Evolutionary conservation across 2,888 invertebrate species (phyloP).

Genomic region (Therioaphis trifolii): DNA sequence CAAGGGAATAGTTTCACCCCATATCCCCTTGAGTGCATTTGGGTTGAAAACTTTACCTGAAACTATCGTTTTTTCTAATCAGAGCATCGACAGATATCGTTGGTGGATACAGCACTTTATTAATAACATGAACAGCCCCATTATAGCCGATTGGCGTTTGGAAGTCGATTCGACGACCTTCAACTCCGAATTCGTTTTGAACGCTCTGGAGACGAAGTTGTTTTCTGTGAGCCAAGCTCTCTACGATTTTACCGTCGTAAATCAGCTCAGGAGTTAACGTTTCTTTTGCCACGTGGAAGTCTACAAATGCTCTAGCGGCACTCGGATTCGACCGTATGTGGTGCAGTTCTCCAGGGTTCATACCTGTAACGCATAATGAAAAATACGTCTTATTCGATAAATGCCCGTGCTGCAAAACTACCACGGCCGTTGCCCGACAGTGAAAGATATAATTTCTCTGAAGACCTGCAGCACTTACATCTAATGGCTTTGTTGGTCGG

Average conservation of each 20-base stretch:
- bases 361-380: not conserved
- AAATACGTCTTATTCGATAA: too few species aligned
- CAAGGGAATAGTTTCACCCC: too few species aligned
- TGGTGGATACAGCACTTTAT: slow-evolving; percentile 19
- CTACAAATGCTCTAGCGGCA: slow-evolving; percentile 26
- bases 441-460: too few species aligned
- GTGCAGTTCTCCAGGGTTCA: slow-evolving; percentile 15
- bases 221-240: slow-evolving; percentile 25
- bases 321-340: slow-evolving; percentile 24
- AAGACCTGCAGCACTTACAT: slow-evolving; percentile 68
- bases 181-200: slow-evolving; percentile 44
- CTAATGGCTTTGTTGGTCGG: slow-evolving; percentile 71
- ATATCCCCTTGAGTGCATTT: too few species aligned
- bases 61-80: slow-evolving; percentile 31
- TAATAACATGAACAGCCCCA: slow-evolving; percentile 24
- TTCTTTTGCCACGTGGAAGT: slow-evolving; percentile 12
- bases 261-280: not conserved
- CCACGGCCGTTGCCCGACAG: too few species aligned
- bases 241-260: slow-evolving; percentile 43
- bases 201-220: slow-evolving; percentile 43
- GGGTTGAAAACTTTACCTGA: slow-evolving; percentile 30
- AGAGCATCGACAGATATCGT: slow-evolving; percentile 40
- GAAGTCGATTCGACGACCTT: slow-evolving; percentile 22
- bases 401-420: too few species aligned
- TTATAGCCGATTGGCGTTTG: slow-evolving; percentile 7